Evolutionary conservation across 2,888 invertebrate species (phyloP), one percentile per base, ranked within the genome.

Genomic region (Melangyna quadrimaculata): DNA sequence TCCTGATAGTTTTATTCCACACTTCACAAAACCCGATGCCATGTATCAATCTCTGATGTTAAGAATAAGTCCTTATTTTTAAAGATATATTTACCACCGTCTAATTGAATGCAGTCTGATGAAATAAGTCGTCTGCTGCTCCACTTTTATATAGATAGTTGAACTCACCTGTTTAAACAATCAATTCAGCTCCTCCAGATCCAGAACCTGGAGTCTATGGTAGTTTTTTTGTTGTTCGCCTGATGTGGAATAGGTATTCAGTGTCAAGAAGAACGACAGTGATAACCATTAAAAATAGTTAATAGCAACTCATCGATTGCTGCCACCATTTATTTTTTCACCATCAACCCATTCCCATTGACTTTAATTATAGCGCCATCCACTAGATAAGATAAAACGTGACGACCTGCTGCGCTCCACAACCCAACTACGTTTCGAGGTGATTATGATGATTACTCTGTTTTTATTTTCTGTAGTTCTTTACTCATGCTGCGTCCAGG

Each of bases 331-430:
- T 19, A 17, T 3, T n/a, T 12, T 32, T 1, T 8, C 65, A 19
- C n/a, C n/a, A n/a, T n/a, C n/a, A n/a, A n/a, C n/a, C n/a, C 29
- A 45, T 65, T 19, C 59, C 57, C 63, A 74, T 78, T 78, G 70
- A 71, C 43, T 74, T 78, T 78, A 83, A 78, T 83, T 71, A 74
- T 74, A 78, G 74, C 70, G 67, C 82, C 57, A 67, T n/a, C n/a
- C 67, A 73, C n/a, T n/a, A n/a, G n/a, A n/a, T n/a, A 17, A 69
- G 40, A 63, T 74, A 63, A 70, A 73, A 83, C 73, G 63, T 78
- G 82, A 78, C 69, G 55, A 70, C 43, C 70, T 55, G 70, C 63
- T 75, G 70, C 19, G 35, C 19, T 14, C 32, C 45, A 17, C 24
- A 24, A 35, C 53, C n/a, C 37, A 70, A 32, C 48, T n/a, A n/a